A percentile compares a stretch with the other conserved stretches of the same genome.
Evolutionary conservation across 2,797 vertebrate species (phyloP).

Genomic region (Rhodeus uyekii): DNA sequence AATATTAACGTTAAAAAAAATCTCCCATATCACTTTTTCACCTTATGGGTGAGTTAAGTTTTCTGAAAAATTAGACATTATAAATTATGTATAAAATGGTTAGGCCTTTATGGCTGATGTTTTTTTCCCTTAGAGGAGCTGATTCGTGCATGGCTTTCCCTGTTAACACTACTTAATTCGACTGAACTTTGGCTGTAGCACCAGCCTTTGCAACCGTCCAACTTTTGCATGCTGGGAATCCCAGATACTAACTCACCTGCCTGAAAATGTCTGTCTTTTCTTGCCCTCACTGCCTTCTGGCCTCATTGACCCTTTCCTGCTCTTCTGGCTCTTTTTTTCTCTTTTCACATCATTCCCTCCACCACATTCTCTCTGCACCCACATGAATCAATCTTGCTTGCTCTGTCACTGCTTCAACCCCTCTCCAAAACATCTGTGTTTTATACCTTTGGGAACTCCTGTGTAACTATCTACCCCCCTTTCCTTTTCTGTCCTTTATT

Average conservation of each 20-base stretch:
- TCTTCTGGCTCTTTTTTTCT: constrained; percentile 25
- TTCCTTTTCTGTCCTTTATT: not conserved
- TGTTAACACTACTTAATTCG: constrained; percentile 6
- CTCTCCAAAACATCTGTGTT: constrained; percentile 18
- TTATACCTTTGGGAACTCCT: constrained; percentile 10
- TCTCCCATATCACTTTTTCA: not conserved
- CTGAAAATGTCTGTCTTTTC: constrained; percentile 15
- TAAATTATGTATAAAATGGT: not conserved
- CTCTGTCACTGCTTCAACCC: not conserved
- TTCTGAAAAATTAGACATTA: constrained; percentile 2
- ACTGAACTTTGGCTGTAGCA: not conserved
- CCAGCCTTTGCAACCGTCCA: constrained; percentile 8
- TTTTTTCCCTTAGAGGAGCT: not conserved
- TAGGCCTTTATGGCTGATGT: not conserved
- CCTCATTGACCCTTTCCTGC: not conserved
- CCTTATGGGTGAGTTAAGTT: not conserved
- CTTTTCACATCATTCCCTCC: constrained; percentile 9
- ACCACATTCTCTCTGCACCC: not conserved
- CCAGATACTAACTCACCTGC: constrained; percentile 4
- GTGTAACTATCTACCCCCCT: not conserved
- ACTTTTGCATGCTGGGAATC: constrained; percentile 10
- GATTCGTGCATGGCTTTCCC: constrained; percentile 18
- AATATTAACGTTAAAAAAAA: not conserved
- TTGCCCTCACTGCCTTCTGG: constrained; percentile 12
- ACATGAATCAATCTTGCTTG: not conserved